Evolutionary conservation across 2,113 vertebrate genomes (phyloP).

Genomic region (Patagioenas fasciata): DNA sequence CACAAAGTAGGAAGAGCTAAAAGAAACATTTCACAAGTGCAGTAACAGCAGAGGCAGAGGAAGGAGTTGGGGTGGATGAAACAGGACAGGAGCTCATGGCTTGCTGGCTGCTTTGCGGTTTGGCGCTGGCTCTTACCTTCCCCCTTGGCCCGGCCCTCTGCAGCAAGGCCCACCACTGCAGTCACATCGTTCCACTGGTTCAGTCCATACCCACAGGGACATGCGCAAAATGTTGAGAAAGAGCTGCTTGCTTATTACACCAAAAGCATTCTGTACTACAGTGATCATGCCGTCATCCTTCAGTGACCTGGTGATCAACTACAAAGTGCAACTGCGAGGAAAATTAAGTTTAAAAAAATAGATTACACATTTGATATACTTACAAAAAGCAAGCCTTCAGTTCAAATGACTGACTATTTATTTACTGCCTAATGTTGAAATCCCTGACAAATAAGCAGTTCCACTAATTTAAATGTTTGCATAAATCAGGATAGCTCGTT

Average conservation of each 20-base stretch:
- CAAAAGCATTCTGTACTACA: background rate
- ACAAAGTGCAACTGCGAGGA: constrained; percentile 15
- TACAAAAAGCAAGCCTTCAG: constrained; percentile 19
- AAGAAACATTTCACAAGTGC: background rate
- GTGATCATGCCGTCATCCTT: fast-evolving
- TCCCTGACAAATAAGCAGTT: constrained; percentile 41
- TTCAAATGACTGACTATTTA: background rate
- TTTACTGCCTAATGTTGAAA: constrained; percentile 19
- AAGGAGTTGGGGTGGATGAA: background rate
- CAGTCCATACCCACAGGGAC: fast-evolving
- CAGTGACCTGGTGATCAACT: background rate
- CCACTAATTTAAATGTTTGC: constrained; percentile 3
- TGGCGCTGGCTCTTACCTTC: background rate
- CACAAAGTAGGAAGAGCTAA: background rate
- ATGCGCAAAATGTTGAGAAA: background rate
- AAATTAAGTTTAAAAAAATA: constrained; percentile 42
- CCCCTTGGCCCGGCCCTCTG: background rate
- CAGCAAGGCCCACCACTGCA: fast-evolving
- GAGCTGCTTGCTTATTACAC: background rate
- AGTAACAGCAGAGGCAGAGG: background rate
- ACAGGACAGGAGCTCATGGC: background rate
- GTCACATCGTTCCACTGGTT: fast-evolving
- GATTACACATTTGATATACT: background rate
- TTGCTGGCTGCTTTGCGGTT: background rate
- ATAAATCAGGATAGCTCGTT: constrained; percentile 23